Evolutionary conservation across 2,797 vertebrate species (phyloP).

Genomic region (Emys orbicularis): DNA sequence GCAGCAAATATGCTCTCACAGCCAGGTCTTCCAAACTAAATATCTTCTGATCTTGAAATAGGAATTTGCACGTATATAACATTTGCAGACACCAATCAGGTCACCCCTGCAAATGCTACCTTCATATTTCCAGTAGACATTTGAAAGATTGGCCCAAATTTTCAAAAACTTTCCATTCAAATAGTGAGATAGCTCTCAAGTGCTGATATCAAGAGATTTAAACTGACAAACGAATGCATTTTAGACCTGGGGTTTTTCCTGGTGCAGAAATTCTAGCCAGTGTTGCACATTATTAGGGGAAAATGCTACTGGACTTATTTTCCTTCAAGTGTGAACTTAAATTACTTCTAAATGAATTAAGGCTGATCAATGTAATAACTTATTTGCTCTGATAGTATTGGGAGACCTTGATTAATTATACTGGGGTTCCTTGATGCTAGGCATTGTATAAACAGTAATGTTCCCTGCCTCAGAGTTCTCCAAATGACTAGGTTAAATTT

Average conservation of each 20-base stretch:
- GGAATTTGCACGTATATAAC: too few species aligned
- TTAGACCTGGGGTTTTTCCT: not conserved
- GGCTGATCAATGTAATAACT: too few species aligned
- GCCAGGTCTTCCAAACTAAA: not conserved
- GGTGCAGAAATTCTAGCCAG: not conserved
- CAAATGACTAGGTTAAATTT: not conserved
- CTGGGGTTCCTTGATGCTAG: not conserved
- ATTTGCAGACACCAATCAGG: not conserved
- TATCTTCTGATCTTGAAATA: not conserved
- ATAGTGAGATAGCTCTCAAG: not conserved
- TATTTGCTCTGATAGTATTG: not conserved
- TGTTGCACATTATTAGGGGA: not conserved
- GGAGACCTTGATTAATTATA: not conserved
- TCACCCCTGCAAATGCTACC: not conserved
- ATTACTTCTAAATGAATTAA: too few species aligned
- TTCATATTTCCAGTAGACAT: not conserved
- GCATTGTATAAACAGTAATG: not conserved
- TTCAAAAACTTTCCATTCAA: not conserved
- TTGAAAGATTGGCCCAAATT: not conserved
- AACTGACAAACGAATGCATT: not conserved
- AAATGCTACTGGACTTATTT: not conserved
- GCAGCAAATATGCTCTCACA: not conserved
- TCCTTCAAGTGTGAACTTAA: too few species aligned
- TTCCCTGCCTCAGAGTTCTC: not conserved
- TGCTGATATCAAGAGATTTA: not conserved